Conservation (phyloP, 2,113 vertebrate genomes). For the Holacanthus passer region DNA sequence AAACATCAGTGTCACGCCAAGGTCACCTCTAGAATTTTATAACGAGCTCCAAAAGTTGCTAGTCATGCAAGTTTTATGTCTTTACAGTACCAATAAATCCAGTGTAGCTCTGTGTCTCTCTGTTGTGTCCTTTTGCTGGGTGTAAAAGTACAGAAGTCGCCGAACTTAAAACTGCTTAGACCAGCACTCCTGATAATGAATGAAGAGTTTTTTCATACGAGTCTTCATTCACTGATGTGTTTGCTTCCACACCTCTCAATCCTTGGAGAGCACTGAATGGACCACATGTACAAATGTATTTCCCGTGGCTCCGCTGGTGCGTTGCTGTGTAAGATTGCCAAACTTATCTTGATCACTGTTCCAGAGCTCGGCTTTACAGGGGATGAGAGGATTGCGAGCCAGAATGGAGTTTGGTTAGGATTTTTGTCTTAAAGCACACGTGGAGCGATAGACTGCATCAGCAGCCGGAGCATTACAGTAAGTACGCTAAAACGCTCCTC, state of each 20-base stretch:
- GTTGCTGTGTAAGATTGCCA: slow-evolving; percentile 61
- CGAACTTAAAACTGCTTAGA: slow-evolving; percentile 26
- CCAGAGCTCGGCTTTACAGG: slow-evolving; percentile 55
- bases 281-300: slow-evolving; percentile 35
- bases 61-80: slow-evolving; percentile 1
- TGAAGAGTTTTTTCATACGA: neutral
- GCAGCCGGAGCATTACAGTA: slow-evolving; percentile 6
- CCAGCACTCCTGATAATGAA: slow-evolving; percentile 27
- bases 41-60: slow-evolving; percentile 31
- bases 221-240: slow-evolving; percentile 3
- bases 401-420: slow-evolving; percentile 25
- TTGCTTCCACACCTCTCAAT: neutral
- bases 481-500: slow-evolving; percentile 23
- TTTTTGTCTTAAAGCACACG: slow-evolving; percentile 62
- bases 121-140: neutral
- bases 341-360: slow-evolving; percentile 66
- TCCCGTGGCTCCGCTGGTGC: slow-evolving; percentile 23
- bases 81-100: slow-evolving; percentile 18
- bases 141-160: slow-evolving; percentile 15
- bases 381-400: slow-evolving; percentile 37
- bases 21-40: slow-evolving; percentile 44
- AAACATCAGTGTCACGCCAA: slow-evolving; percentile 28
- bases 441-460: slow-evolving; percentile 25
- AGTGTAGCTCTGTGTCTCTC: neutral
- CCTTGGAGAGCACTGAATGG: slow-evolving; percentile 7